Evolutionary conservation across 2,888 invertebrate species (phyloP), one percentile per base, ranked within the genome.

Genomic region (Eristalis arbustorum): DNA sequence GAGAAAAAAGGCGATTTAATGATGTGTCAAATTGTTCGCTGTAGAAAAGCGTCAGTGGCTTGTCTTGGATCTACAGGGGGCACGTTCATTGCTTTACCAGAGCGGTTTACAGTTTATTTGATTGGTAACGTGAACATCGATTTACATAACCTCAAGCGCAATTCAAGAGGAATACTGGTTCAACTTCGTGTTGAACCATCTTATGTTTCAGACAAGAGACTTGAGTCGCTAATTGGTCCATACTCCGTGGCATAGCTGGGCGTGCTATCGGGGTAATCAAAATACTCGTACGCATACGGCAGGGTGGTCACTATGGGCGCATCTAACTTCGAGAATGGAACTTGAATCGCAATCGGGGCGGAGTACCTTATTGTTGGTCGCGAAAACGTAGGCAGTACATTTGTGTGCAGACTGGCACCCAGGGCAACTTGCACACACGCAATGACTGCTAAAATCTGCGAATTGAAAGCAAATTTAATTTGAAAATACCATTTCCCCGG

Each of bases 281-380:
- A 18, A 18, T 49, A 31, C 10, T 31, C 31, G 31, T 8, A 49
- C 8, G 49, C 6, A 18, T 49, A 49, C 49, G 49, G 18, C 18
- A 49, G 49, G 6, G 49, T 49, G 8, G 49, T 49, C 49, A 49
- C 8, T 18, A 6, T 3, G 8, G 42, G 23, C 0, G 14, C 25
- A 42, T 42, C 14, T 10, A 14, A 4, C 2, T n/a, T 42, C 23
- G n/a, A 18, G n/a, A 25, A 23, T n/a, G 66, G 42, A 1, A 23
- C 66, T 42, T 37, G 13, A 56, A 67, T 42, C 0, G 67, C 67
- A 67, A 28, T 28, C n/a, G 67, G 67, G 18, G 67, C 42, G 18
- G 67, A 67, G 18, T 28, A 28, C 18, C 67, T 67, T 18, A 67
- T 31, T 25, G 23, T 10, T 28, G 67, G 67, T 28, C 14, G 23